A percentile compares a stretch with the other conserved stretches of the same genome.
Evolutionary conservation across 1,140 invertebrate species (phyloP).

Genomic region (Saccostrea echinata): DNA sequence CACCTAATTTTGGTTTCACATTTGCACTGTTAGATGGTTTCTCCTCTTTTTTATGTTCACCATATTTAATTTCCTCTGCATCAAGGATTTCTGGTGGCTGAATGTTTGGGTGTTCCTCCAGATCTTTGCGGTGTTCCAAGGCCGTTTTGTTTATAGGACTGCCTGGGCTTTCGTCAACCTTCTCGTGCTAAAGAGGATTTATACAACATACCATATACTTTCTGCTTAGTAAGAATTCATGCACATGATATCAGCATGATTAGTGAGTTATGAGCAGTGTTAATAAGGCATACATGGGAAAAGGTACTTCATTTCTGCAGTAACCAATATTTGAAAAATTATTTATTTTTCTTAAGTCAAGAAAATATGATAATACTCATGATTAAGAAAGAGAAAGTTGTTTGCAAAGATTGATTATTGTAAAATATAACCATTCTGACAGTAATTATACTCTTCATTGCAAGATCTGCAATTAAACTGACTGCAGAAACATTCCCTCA

Average conservation of each 20-base stretch:
- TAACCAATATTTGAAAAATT: not conserved
- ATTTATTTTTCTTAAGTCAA: not conserved
- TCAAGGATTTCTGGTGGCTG: not conserved
- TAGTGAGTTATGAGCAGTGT: not conserved
- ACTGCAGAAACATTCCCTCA: no score
- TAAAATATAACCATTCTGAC: no score
- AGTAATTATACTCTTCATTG: no score
- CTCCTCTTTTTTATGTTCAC: conserved; percentile 11
- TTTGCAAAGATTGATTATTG: no score
- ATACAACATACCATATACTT: conserved; percentile 21
- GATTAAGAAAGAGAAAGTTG: no score
- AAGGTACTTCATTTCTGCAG: conserved; percentile 1
- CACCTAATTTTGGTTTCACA: conserved; percentile 18
- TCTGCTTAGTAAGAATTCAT: conserved; percentile 28
- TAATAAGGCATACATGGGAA: conserved; percentile 1
- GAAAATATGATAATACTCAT: no score
- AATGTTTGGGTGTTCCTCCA: conserved; percentile 13
- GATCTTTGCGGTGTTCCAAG: conserved; percentile 5
- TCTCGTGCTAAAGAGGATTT: conserved; percentile 31
- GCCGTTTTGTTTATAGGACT: conserved; percentile 11
- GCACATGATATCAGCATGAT: conserved; percentile 5
- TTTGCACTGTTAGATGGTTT: not conserved
- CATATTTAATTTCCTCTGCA: conserved; percentile 1
- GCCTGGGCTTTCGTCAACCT: not conserved
- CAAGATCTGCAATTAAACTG: no score